Evolutionary conservation across 1,140 invertebrate species (phyloP).

Genomic region (Acyrthosiphon pisum): DNA sequence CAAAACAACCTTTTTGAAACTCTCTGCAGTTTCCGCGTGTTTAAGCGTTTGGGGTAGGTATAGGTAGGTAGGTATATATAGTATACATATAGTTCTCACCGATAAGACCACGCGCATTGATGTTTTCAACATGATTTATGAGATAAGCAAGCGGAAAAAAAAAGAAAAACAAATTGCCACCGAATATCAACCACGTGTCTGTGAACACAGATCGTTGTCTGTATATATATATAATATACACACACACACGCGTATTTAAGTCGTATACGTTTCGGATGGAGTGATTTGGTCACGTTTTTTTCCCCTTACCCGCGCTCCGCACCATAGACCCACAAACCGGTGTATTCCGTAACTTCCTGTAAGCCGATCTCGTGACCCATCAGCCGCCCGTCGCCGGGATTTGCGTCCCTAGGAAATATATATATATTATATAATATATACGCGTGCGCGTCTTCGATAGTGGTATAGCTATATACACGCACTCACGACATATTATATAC

Average conservation of each 20-base stretch:
- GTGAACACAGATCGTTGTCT: conserved; percentile 31
- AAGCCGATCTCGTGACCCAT: conserved; percentile 45
- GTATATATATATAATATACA: not conserved
- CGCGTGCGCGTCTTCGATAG: not conserved
- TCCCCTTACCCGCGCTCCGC: not conserved
- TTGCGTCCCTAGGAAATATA: conserved; percentile 60
- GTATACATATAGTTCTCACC: not conserved
- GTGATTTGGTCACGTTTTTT: conserved; percentile 53
- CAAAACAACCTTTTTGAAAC: not conserved
- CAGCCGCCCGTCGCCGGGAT: conserved; percentile 62
- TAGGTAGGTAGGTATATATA: not conserved
- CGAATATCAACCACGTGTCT: conserved; percentile 43
- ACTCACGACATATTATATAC: not conserved
- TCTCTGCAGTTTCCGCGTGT: not conserved
- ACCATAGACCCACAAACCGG: not conserved
- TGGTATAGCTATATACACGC: not conserved
- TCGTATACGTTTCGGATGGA: conserved; percentile 10
- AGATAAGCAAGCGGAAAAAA: not conserved
- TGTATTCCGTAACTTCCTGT: conserved; percentile 42
- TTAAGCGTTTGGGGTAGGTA: not conserved
- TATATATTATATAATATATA: not conserved
- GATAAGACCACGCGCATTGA: conserved; percentile 23
- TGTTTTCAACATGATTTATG: conserved; percentile 30
- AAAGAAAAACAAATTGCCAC: conserved; percentile 34
- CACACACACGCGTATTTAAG: not conserved